Evolutionary conservation across 1,140 invertebrate species (phyloP), one percentile per base, ranked within the genome.

Genomic region (Drosophila nebulosa): DNA sequence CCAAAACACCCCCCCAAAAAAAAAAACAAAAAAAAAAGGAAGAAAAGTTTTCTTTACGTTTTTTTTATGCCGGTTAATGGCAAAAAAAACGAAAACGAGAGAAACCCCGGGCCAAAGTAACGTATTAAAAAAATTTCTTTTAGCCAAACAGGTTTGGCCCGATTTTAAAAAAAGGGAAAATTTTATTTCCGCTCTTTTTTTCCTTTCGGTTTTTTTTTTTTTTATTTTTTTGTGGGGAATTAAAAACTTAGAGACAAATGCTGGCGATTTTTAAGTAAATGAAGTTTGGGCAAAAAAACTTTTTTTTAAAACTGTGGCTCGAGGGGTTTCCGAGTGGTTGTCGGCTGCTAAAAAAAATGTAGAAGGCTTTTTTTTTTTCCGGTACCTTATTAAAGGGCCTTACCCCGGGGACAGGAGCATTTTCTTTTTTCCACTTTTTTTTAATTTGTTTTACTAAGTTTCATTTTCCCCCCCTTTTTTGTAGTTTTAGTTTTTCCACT

Each of bases 111-210:
- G 52, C 22, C 16, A 64, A 60, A 16, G 61, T 59, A 61, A 46
- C 35, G 74, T 79, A 85, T 84, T 79, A 85, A 85, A 84, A 83
- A 83, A 79, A 66, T 81, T 81, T 81, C 14, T n/a, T 46, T 6
- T 63, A 66, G 50, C 69, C 75, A n/a, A 81, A 79, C 79, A 83
- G 79, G 79, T 83, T 81, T 57, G 46, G 30, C 59, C 12, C 46
- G 30, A 32, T 32, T 50, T 78, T 69, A 35, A 35, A 21, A 68
- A 58, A n/a, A n/a, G n/a, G n/a, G 53, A 42, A 32, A 63, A 39
- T 56, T 71, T 60, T 61, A 35, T 69, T 32, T 64, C 55, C 18
- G 30, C 16, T 32, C 58, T 4, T 22, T 63, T 62, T 24, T 30
- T 32, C 32, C 18, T 27, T 32, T 30, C n/a, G 14, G 56, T 68